Evolutionary conservation across 2,113 vertebrate genomes (phyloP).

Genomic region (Todiramphus chloris): DNA sequence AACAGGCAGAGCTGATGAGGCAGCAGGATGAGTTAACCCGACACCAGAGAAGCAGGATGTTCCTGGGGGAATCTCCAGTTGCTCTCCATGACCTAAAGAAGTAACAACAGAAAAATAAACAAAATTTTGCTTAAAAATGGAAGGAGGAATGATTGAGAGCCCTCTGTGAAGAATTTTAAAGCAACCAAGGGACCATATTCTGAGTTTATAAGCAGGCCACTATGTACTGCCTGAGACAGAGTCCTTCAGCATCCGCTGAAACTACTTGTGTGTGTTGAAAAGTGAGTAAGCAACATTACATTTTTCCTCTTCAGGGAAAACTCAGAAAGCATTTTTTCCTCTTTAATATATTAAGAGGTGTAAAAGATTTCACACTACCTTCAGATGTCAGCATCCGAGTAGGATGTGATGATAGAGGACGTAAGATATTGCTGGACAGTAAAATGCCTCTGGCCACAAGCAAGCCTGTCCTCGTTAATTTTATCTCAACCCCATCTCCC

Average conservation of each 20-base stretch:
- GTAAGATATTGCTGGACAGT: conserved; percentile 59
- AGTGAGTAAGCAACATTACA: not conserved
- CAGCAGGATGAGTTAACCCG: not conserved
- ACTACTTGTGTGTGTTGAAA: not conserved
- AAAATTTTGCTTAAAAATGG: not conserved
- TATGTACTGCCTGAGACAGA: not conserved
- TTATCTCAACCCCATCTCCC: conserved; percentile 61
- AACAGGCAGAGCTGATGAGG: not conserved
- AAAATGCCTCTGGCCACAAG: conserved; percentile 62
- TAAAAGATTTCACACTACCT: conserved; percentile 41
- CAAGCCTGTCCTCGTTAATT: conserved; percentile 72
- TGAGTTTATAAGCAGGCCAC: not conserved
- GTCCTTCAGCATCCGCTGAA: not conserved
- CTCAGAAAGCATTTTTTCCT: not conserved
- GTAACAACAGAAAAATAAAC: not conserved
- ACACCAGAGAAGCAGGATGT: accelerated
- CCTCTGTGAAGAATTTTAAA: not conserved
- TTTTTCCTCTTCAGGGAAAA: not conserved
- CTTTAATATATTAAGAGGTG: conserved; percentile 16
- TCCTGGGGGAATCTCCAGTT: not conserved
- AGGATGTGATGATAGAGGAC: conserved; percentile 66
- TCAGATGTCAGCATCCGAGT: conserved; percentile 42
- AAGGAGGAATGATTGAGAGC: not conserved
- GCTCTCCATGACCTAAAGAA: not conserved
- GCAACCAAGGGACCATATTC: not conserved